phyloP scores from a whole-genome alignment of 1,140 invertebrate genomes.

The Cheumatopsyche charites region DNA sequence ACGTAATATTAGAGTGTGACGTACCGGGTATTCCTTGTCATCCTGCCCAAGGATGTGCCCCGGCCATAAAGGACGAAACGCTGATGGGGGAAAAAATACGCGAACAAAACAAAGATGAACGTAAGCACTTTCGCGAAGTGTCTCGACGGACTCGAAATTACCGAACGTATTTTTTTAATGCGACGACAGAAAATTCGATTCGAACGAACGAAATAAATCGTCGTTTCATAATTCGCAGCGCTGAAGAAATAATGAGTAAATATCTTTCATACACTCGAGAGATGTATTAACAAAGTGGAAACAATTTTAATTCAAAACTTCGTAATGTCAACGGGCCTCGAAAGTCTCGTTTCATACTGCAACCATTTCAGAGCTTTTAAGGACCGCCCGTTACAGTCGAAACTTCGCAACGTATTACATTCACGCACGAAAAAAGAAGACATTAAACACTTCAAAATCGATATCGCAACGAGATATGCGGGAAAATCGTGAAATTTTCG shows the following conservation, averaged over 20 bases:
- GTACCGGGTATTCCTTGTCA: not conserved
- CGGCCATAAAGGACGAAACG: constrained; percentile 4
- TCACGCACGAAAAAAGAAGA: not conserved
- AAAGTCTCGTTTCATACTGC: constrained; percentile 12
- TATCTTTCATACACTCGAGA: constrained; percentile 9
- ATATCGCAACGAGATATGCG: not conserved
- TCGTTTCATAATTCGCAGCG: too few species aligned
- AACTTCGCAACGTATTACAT: not conserved
- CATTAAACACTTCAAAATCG: too few species aligned
- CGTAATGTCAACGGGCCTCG: constrained; percentile 21
- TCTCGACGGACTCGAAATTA: not conserved
- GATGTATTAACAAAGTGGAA: constrained; percentile 2
- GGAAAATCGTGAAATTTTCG: not conserved
- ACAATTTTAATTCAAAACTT: constrained; percentile 20
- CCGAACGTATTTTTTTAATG: too few species aligned
- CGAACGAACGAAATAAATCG: too few species aligned
- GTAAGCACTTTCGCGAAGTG: constrained; percentile 5
- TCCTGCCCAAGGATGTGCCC: constrained; percentile 23
- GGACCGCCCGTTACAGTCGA: constrained; percentile 1
- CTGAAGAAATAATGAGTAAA: not conserved
- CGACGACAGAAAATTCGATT: too few species aligned
- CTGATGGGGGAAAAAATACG: constrained; percentile 11
- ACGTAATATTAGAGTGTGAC: constrained; percentile 37
- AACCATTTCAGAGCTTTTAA: constrained; percentile 14
- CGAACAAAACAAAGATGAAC: constrained; percentile 18